These are phyloP conservation scores for Megaustenia siamemsis DNA, from an alignment of 2,888 invertebrate species.

Conservation along the genomic window DNA sequence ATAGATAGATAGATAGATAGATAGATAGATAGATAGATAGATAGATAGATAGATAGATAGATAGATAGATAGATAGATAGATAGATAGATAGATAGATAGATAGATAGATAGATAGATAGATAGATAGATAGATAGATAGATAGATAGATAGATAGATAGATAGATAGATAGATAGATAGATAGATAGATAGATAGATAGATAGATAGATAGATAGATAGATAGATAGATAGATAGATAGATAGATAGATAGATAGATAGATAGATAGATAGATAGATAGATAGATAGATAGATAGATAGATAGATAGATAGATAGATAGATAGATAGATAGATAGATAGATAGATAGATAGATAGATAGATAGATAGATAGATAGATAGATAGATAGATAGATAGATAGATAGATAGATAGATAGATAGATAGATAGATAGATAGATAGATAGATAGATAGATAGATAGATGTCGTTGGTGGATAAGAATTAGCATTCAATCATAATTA, in stretches of 20 bases:
- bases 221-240: constrained; percentile 9
- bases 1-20: background rate
- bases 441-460: too few species aligned
- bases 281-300: too few species aligned
- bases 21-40: background rate
- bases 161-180: constrained; percentile 1
- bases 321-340: too few species aligned
- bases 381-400: too few species aligned
- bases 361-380: too few species aligned
- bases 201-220: background rate
- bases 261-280: constrained; percentile 7
- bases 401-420: too few species aligned
- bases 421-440: too few species aligned
- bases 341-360: too few species aligned
- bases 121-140: background rate
- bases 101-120: background rate
- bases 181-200: background rate
- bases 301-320: too few species aligned
- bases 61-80: background rate
- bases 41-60: background rate
- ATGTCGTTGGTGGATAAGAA: too few species aligned
- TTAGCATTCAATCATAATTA: too few species aligned
- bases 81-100: background rate
- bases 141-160: constrained; percentile 9
- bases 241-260: constrained; percentile 9